Base-by-base conservation (phyloP, 2,113 vertebrate genomes). In the Phalacrocorax brasilianus region DNA sequence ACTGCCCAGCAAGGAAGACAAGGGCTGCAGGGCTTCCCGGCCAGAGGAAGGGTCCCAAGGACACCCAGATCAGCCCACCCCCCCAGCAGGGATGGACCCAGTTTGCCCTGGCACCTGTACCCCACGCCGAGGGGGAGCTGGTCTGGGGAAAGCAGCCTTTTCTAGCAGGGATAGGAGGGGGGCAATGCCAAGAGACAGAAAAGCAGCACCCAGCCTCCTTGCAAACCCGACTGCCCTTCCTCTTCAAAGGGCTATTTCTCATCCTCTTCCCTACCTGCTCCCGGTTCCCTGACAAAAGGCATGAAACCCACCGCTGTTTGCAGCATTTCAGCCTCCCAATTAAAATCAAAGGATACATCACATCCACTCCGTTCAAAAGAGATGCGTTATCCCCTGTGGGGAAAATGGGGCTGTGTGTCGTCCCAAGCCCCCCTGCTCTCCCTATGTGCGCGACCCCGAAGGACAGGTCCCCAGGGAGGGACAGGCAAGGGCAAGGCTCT, bases 391-490 rank as follows among this genome's bases (percentile, higher is more conserved):
- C 22, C 44, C 70, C 50, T 1, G 13, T 26, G 3, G 15, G 49
- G 45, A 28, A 8, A 8, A 21, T 35, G 35, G 35, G 35, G 35
- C 72, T 16, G 27, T 2, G 1, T 28, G 0, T 22, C 62, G 26
- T 3, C 82, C 81, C 50, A 23, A 45, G 40, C 61, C 77, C 44
- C 24, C 26, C 66, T 5, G 33, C 35, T 35, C 9, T 18, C 75
- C 55, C 27, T 1, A 9, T 19, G 1, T 1, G 8, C 8, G 5
- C 14, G n/a, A 59, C 15, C 71, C 80, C 35, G 0, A 8, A 3
- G 63, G 50, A n/a, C 0, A 0, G 5, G 12, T 7, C n/a, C 73
- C 44, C 2, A 2, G 24, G 3, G 5, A 23, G 14, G 6, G 72
- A 40, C 38, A 18, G 56, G 23, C 35, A 4, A 20, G 84, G 90